Percentiles rank a stretch among this genome's conserved stretches.
phyloP scores from a whole-genome alignment of 2,888 invertebrate species.

The Drosophila borborema region DNA sequence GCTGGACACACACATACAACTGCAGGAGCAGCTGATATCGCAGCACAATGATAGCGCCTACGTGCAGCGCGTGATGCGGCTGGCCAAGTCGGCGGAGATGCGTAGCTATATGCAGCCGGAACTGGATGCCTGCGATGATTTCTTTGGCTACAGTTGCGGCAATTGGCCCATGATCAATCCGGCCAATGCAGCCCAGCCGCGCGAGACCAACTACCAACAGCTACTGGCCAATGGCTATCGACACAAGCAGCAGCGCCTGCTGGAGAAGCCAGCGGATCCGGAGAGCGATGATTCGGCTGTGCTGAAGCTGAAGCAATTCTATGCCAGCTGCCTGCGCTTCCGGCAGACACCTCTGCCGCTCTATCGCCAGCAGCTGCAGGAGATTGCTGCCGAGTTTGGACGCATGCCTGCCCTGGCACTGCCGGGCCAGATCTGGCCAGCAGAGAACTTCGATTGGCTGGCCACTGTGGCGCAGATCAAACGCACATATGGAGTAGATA shows the following conservation, averaged over 20 bases:
- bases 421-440: constrained; percentile 49
- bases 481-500: constrained; percentile 77
- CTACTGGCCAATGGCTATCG: constrained; percentile 67
- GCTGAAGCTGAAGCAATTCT: constrained; percentile 77
- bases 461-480: constrained; percentile 74
- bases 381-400: constrained; percentile 73
- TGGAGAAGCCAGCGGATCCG: constrained; percentile 59
- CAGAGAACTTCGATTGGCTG: constrained; percentile 76
- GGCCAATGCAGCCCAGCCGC: constrained; percentile 58
- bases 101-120: constrained; percentile 79
- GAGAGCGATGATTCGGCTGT: constrained; percentile 54
- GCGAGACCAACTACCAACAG: constrained; percentile 75
- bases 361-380: constrained; percentile 58
- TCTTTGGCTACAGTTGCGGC: constrained; percentile 81
- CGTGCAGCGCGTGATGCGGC: constrained; percentile 75
- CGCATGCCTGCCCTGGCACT: constrained; percentile 74
- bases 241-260: constrained; percentile 73
- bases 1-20: constrained; percentile 63
- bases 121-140: constrained; percentile 78
- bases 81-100: constrained; percentile 81
- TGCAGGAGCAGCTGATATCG: constrained; percentile 69
- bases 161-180: constrained; percentile 82
- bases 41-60: constrained; percentile 72
- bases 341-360: constrained; percentile 28
- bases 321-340: constrained; percentile 74